Percentiles rank a stretch among this genome's conserved stretches.
These are phyloP conservation scores for Drosophila mettleri DNA, from an alignment of 2,888 invertebrate genomes.

Conservation along the genomic window DNA sequence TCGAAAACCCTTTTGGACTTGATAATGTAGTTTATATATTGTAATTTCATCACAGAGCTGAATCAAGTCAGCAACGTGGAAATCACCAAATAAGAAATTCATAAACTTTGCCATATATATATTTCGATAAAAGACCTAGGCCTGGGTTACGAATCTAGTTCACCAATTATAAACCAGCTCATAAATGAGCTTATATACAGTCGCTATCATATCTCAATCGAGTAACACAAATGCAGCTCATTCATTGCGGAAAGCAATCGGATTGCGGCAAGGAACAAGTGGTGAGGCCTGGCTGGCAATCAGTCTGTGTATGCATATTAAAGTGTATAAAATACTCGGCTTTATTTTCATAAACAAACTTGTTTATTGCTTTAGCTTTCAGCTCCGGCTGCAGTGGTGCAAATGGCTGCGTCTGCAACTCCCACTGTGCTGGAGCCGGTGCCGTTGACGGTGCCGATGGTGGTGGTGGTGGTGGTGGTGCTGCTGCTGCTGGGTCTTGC, in stretches of 20 bases:
- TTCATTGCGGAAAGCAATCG: not conserved
- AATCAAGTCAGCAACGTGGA: no score
- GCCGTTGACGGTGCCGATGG: not conserved
- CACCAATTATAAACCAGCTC: not conserved
- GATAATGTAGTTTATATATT: no score
- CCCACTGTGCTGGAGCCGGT: conserved; percentile 50
- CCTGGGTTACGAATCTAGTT: no score
- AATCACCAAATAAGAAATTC: no score
- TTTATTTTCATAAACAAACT: conserved; percentile 59
- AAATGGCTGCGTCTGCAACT: conserved; percentile 61
- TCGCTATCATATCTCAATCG: not conserved
- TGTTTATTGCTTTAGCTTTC: conserved; percentile 59
- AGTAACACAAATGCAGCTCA: not conserved
- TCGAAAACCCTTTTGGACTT: no score
- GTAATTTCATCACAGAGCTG: no score
- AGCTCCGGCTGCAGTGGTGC: conserved; percentile 28
- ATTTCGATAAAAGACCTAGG: no score
- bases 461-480: not conserved
- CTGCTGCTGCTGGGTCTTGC: conserved; percentile 39
- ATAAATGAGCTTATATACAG: not conserved
- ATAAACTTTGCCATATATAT: no score
- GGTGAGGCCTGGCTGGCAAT: not conserved
- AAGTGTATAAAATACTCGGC: conserved; percentile 29
- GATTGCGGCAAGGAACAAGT: not conserved
- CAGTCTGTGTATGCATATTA: conserved; percentile 4